A percentile compares a stretch with the other conserved stretches of the same genome.
These are phyloP conservation scores for Andrena dorsata DNA, from an alignment of 2,888 invertebrate species.

Conservation along the genomic window DNA sequence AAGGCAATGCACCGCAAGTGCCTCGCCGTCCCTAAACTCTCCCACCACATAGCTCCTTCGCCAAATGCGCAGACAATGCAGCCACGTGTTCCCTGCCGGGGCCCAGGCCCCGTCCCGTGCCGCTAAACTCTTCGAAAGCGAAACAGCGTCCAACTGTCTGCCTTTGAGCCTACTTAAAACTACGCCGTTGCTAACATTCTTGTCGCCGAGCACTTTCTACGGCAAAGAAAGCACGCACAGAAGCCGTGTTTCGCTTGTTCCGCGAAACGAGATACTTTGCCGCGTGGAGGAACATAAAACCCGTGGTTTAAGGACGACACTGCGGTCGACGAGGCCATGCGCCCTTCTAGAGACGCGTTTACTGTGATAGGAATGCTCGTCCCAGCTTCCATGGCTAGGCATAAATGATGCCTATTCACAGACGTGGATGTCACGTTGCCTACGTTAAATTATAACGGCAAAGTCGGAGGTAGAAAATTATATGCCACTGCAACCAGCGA, in stretches of 20 bases:
- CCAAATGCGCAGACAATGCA: too few relatives aligned
- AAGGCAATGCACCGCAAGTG: too few relatives aligned
- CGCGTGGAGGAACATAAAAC: conserved; percentile 22
- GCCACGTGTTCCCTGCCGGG: too few relatives aligned
- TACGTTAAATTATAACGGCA: not conserved
- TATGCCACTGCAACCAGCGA: conserved; percentile 8
- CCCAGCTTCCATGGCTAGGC: not conserved
- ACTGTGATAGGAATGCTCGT: conserved; percentile 4
- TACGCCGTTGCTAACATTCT: too few relatives aligned
- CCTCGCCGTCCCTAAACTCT: too few relatives aligned
- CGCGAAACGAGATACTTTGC: conserved; percentile 47
- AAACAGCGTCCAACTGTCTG: too few relatives aligned
- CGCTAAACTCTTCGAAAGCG: too few relatives aligned
- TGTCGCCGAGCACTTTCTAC: conserved; percentile 23
- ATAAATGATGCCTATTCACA: not conserved
- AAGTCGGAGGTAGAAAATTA: conserved; percentile 34
- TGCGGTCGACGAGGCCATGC: conserved; percentile 30
- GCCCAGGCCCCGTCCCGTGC: too few relatives aligned
- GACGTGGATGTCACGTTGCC: conserved; percentile 10
- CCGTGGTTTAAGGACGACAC: conserved; percentile 23
- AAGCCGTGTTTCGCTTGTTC: conserved; percentile 4
- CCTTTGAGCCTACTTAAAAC: too few relatives aligned
- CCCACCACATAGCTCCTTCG: too few relatives aligned
- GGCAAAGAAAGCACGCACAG: not conserved
- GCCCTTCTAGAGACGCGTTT: conserved; percentile 16